Percentiles rank a stretch among this genome's conserved stretches.
Conservation (phyloP, 1,140 invertebrate species). For the Achatina immaculata region DNA sequence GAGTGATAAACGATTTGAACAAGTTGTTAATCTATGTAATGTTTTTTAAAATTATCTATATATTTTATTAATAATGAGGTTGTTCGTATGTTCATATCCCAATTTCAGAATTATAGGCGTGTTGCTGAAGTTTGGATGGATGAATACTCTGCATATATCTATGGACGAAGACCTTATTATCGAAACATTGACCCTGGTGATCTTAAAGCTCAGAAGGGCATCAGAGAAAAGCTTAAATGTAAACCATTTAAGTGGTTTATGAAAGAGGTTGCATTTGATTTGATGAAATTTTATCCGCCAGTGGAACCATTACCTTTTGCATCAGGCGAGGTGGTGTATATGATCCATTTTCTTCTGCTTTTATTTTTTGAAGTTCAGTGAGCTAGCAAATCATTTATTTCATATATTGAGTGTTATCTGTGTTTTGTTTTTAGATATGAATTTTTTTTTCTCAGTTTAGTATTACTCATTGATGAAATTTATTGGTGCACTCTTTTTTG, state of each 20-base stretch:
- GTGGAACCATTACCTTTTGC: conserved; percentile 91
- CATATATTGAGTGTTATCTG: neutral
- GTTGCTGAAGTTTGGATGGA: conserved; percentile 81
- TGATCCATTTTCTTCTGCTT: neutral
- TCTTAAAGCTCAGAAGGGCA: conserved; percentile 82
- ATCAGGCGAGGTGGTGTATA: conserved; percentile 79
- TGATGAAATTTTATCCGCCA: conserved; percentile 89
- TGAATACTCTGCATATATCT: conserved; percentile 90
- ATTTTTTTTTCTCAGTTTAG: too few species aligned
- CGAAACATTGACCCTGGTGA: conserved; percentile 79
- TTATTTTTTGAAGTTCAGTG: neutral
- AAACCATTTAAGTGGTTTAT: conserved; percentile 98
- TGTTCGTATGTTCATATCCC: neutral
- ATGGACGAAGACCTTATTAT: conserved; percentile 84
- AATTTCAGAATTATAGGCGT: conserved; percentile 74
- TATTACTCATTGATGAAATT: too few species aligned
- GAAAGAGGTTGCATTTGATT: conserved; percentile 92
- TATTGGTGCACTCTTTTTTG: too few species aligned
- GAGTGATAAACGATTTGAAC: too few species aligned
- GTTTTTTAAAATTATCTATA: neutral
- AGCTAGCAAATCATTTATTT: neutral
- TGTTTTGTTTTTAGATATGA: neutral
- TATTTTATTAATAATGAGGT: too few species aligned
- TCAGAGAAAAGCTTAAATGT: conserved; percentile 85
- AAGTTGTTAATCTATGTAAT: neutral